A percentile compares a stretch with the other conserved stretches of the same genome.
phyloP scores from a whole-genome alignment of 2,113 vertebrate species.

The Entelurus aequoreus region DNA sequence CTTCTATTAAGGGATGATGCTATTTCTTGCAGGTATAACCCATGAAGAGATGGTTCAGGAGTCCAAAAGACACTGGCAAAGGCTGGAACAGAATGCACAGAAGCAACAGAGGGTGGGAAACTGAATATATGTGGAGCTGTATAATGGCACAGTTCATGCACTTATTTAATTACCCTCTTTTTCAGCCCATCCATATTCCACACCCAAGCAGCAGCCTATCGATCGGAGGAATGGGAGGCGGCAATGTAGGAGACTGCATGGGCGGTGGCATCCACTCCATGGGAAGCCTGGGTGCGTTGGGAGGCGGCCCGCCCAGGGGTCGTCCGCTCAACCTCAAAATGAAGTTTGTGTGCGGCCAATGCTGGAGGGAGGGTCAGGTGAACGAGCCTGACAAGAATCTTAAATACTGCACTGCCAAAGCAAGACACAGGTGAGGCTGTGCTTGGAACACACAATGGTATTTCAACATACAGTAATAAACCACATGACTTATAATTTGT shows the following conservation, averaged over 20 bases:
- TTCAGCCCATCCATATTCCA: constrained; percentile 61
- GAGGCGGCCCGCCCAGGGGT: constrained; percentile 41
- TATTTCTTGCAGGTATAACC: constrained; percentile 79
- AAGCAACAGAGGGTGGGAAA: constrained; percentile 69
- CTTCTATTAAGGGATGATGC: background rate
- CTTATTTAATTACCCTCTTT: background rate
- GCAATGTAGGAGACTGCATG: constrained; percentile 41
- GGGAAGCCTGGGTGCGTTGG: constrained; percentile 42
- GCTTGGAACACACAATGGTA: accelerated
- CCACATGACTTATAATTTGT: background rate
- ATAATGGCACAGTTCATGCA: background rate
- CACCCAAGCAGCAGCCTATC: constrained; percentile 54
- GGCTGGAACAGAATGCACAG: constrained; percentile 84
- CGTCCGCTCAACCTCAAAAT: constrained; percentile 84
- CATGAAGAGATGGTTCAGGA: constrained; percentile 97
- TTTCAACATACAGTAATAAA: background rate
- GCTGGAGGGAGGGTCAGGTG: constrained; percentile 94
- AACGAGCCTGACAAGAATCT: constrained; percentile 95
- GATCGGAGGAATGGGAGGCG: constrained; percentile 35
- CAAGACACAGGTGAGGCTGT: constrained; percentile 83
- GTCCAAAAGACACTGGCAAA: constrained; percentile 93
- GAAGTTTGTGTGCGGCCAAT: constrained; percentile 98
- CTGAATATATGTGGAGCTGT: background rate
- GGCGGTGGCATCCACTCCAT: constrained; percentile 50
- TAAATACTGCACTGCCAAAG: constrained; percentile 97